Evolutionary conservation across 2,113 vertebrate genomes (phyloP).

Genomic region (Cathartes aura): DNA sequence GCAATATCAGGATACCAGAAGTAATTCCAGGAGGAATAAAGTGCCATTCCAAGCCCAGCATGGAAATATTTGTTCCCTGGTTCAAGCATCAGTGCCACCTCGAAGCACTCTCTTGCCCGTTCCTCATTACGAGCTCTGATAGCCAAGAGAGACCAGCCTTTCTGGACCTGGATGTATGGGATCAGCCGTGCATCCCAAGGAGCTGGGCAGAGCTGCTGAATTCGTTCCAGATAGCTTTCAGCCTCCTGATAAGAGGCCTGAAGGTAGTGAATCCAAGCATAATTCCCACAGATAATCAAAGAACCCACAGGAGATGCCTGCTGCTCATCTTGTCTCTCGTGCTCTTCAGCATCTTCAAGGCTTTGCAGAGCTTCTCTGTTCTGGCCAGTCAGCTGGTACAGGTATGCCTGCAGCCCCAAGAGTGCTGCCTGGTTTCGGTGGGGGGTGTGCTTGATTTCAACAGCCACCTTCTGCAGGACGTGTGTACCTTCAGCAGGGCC

Average conservation of each 20-base stretch:
- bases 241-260: neutral
- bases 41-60: neutral
- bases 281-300: neutral
- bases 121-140: accelerated
- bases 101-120: neutral
- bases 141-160: neutral
- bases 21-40: neutral
- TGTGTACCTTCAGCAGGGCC: accelerated
- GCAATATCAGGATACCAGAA: neutral
- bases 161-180: neutral
- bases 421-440: neutral
- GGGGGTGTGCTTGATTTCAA: neutral
- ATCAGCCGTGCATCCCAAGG: accelerated
- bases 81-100: neutral
- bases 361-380: neutral
- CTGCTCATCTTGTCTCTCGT: accelerated
- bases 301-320: accelerated
- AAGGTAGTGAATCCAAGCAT: neutral
- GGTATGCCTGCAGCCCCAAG: neutral
- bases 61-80: neutral
- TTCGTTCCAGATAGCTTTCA: neutral
- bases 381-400: neutral
- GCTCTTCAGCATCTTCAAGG: neutral
- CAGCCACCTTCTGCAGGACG: neutral
- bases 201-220: neutral